Percentiles rank a stretch among this genome's conserved stretches.
These are phyloP conservation scores for Sternotherus odoratus DNA, from an alignment of 2,797 vertebrate genomes.

Conservation along the genomic window DNA sequence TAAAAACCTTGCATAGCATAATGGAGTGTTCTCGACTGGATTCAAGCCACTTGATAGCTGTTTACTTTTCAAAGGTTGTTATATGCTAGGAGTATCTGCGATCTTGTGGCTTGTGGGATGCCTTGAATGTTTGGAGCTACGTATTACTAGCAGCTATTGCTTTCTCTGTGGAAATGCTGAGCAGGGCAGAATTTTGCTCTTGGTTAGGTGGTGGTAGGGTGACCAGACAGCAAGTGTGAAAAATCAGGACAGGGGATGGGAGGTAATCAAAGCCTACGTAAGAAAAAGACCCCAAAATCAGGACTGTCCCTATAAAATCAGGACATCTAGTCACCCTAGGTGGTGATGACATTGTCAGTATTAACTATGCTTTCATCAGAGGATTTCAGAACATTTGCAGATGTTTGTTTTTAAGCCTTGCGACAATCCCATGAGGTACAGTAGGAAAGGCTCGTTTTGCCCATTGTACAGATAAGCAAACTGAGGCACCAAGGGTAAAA, in stretches of 20 bases:
- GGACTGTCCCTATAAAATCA: no score
- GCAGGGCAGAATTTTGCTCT: neutral
- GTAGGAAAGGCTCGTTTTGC: neutral
- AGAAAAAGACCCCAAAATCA: no score
- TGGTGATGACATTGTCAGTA: neutral
- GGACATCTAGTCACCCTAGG: neutral
- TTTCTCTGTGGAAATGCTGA: neutral
- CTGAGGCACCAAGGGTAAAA: neutral
- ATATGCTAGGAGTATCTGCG: neutral
- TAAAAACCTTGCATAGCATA: rapidly evolving
- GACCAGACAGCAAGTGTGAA: no score
- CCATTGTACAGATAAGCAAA: neutral
- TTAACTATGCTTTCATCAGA: neutral
- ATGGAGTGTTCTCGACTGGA: neutral
- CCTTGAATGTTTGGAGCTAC: neutral
- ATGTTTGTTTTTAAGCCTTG: neutral
- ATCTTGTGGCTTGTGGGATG: neutral
- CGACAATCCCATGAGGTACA: neutral
- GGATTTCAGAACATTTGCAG: neutral
- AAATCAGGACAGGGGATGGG: no score
- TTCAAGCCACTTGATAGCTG: neutral
- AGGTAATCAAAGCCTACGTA: no score
- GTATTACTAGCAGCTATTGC: rapidly evolving
- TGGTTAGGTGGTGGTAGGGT: neutral
- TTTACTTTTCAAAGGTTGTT: rapidly evolving